Conservation (phyloP, 2,113 vertebrate genomes). For the Microtus oregoni region DNA sequence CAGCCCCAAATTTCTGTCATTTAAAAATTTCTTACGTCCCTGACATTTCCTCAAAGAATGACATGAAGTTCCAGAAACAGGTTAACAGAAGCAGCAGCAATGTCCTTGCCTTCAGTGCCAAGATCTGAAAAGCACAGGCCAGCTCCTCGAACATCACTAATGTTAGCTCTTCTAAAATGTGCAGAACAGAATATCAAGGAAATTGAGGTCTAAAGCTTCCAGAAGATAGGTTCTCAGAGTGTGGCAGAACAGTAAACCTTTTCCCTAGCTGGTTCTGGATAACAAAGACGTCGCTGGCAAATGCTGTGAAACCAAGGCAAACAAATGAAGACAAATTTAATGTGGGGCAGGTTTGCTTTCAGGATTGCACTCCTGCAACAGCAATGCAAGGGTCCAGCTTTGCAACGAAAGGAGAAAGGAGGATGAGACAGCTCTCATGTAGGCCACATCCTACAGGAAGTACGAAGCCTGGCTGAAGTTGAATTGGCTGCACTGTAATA, state of each 20-base stretch:
- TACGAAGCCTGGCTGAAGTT: background rate
- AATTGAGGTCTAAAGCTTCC: background rate
- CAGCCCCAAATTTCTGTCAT: background rate
- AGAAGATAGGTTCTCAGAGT: conserved; percentile 12
- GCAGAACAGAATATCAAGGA: background rate
- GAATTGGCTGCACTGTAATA: background rate
- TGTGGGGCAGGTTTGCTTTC: background rate
- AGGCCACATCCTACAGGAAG: background rate
- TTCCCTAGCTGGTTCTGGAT: conserved; percentile 1
- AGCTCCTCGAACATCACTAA: background rate
- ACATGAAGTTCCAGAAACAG: conserved; percentile 43
- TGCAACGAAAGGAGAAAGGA: background rate
- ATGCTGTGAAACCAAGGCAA: conserved; percentile 8
- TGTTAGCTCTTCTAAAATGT: conserved; percentile 27
- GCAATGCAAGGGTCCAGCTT: background rate
- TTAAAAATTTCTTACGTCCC: background rate
- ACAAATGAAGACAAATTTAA: conserved; percentile 35
- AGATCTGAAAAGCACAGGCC: background rate
- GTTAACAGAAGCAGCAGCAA: background rate
- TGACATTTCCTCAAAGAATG: conserved; percentile 54
- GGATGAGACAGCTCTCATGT: background rate
- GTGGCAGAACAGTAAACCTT: background rate
- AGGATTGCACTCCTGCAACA: background rate
- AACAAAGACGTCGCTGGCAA: background rate
- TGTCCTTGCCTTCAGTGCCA: conserved; percentile 12